Conservation (phyloP, 2,113 vertebrate species). For the Bagarius yarrelli region DNA sequence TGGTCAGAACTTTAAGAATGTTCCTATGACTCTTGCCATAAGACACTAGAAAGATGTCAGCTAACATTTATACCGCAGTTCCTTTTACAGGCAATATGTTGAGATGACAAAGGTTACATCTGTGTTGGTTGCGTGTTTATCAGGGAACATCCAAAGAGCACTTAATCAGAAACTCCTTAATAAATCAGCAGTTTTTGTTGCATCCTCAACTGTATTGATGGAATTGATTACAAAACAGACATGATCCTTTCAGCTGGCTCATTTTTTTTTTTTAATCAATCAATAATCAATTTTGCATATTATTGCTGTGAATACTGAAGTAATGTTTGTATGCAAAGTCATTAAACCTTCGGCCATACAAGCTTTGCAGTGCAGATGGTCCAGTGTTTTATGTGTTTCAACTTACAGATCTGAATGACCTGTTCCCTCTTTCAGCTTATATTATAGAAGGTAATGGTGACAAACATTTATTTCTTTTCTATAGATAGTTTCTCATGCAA, state of each 20-base stretch:
- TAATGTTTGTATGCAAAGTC: constrained; percentile 41
- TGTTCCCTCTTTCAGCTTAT: constrained; percentile 33
- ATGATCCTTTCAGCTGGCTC: constrained; percentile 36
- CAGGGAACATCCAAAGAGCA: background rate
- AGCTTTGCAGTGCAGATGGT: constrained; percentile 16
- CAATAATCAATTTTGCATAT: constrained; percentile 34
- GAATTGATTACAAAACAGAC: constrained; percentile 35
- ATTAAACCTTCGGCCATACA: constrained; percentile 34
- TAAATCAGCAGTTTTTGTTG: constrained; percentile 35
- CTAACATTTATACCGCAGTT: background rate
- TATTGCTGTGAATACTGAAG: constrained; percentile 38
- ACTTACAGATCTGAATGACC: constrained; percentile 36
- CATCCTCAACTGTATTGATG: constrained; percentile 31
- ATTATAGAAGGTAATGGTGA: constrained; percentile 35
- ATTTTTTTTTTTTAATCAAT: constrained; percentile 37
- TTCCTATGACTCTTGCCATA: background rate
- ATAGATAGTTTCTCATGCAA: background rate
- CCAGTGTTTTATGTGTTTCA: constrained; percentile 17
- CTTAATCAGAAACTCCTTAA: constrained; percentile 20
- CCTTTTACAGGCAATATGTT: background rate
- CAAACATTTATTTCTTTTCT: constrained; percentile 12
- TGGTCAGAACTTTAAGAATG: constrained; percentile 8
- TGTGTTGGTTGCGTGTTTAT: background rate
- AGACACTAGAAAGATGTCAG: background rate
- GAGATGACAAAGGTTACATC: background rate